phyloP scores from a whole-genome alignment of 2,888 invertebrate genomes.

The Andrena hattorfiana region DNA sequence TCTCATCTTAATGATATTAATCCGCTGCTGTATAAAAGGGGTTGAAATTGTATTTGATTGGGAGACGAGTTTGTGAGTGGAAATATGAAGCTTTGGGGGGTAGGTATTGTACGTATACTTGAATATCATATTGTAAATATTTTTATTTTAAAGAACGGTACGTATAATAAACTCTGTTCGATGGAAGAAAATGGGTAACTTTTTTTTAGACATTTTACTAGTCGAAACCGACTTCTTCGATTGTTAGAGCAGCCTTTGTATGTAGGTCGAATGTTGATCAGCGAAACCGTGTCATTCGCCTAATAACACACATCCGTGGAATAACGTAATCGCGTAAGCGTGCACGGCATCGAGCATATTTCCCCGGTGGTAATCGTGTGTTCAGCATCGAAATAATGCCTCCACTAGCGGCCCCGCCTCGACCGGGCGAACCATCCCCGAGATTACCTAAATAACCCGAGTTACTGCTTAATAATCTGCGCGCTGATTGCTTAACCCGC shows the following conservation, averaged over 20 bases:
- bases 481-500: constrained; percentile 62
- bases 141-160: too few relatives aligned
- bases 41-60: neutral
- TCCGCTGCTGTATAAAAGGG: neutral
- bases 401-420: neutral
- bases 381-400: constrained; percentile 46
- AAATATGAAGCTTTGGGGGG: too few relatives aligned
- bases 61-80: too few relatives aligned
- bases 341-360: constrained; percentile 14
- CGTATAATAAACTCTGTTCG: too few relatives aligned
- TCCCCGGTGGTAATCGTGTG: constrained; percentile 11
- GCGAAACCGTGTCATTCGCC: neutral
- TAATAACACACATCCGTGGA: neutral
- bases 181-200: too few relatives aligned
- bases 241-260: too few relatives aligned
- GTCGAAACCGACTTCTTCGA: too few relatives aligned
- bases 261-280: neutral
- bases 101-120: too few relatives aligned
- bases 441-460: constrained; percentile 58
- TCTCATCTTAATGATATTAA: neutral
- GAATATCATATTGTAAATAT: too few relatives aligned
- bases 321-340: neutral
- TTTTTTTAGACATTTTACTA: too few relatives aligned
- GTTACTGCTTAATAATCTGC: constrained; percentile 64
- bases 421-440: constrained; percentile 26